Base-by-base conservation (phyloP, 2,888 invertebrate genomes). In the Tipula confusa region DNA sequence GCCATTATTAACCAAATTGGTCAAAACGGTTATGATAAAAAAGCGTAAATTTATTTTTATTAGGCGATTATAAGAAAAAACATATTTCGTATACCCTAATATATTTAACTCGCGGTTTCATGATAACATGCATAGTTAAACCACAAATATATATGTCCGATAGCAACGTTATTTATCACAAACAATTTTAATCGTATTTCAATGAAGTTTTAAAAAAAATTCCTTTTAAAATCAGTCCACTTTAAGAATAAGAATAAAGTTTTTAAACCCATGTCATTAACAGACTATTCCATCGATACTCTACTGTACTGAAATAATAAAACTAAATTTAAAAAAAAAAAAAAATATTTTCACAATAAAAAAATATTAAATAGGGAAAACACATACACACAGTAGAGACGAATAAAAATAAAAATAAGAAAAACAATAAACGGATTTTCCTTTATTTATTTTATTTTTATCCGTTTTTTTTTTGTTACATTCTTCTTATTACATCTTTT, bases 51-150 rank as follows among this genome's bases (percentile, higher is more conserved):
- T 9, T 43, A 15, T 43, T 33, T 33, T 43, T 43, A 15, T 43
- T 43, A 2, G 43, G 6, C 13, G 24, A 64, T 64, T 18, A 64
- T 64, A 64, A 64, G 64, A 64, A 64, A 38, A 4, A 64, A 64
- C 24, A 64, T 2, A 64, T 64, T 64, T 64, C 15, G 64, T 24
- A 24, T 64, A 64, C 64, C 64, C 64, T 64, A 64, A 64, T 24
- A 7, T 64, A 24, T 64, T 18, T 24, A 64, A 64, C 9, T 64
- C 24, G 64, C 64, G 64, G 64, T 64, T 24, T 64, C 64, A 9
- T 64, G 64, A 64, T 64, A 64, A 64, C 64, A 33, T n/a, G n/a
- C 33, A 64, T 64, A 64, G 64, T 64, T 64, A 64, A 64, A 64
- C 64, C 64, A 64, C 64, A 64, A 64, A 1, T 9, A 24, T 24